These are phyloP conservation scores for Drosophila ambigua DNA, from an alignment of 1,140 invertebrate genomes.

Conservation along the genomic window DNA sequence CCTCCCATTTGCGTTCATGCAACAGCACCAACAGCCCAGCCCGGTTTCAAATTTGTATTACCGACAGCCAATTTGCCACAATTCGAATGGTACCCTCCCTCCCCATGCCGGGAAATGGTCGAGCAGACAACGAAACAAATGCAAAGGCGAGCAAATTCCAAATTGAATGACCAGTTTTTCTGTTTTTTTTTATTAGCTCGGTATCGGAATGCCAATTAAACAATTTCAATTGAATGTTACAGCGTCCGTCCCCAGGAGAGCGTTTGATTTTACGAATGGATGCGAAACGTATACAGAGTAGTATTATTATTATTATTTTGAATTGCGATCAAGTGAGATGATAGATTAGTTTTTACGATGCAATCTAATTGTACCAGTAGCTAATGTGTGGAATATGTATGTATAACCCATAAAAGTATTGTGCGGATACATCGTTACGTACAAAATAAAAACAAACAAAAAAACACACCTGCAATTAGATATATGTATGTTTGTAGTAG, in stretches of 20 bases:
- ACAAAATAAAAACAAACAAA: slow-evolving; percentile 19
- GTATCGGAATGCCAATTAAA: slow-evolving; percentile 43
- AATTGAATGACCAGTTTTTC: slow-evolving; percentile 50
- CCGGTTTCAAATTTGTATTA: slow-evolving; percentile 34
- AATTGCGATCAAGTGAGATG: slow-evolving; percentile 42
- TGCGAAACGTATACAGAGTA: slow-evolving; percentile 58
- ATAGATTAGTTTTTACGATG: slow-evolving; percentile 64
- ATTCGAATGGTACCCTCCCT: slow-evolving; percentile 14
- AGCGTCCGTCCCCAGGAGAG: slow-evolving; percentile 63
- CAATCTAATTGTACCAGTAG: slow-evolving; percentile 75
- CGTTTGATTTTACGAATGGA: slow-evolving; percentile 49
- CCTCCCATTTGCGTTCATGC: slow-evolving; percentile 27
- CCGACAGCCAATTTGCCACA: slow-evolving; percentile 25
- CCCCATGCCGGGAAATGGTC: slow-evolving; percentile 5
- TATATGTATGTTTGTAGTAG: neutral
- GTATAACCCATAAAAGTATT: slow-evolving; percentile 36
- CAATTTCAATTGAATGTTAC: slow-evolving; percentile 47
- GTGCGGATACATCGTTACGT: slow-evolving; percentile 51
- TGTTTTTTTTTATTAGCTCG: slow-evolving; percentile 49
- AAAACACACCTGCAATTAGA: slow-evolving; percentile 37
- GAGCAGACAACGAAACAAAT: slow-evolving; percentile 52
- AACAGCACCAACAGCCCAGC: neutral
- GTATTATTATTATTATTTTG: slow-evolving; percentile 47
- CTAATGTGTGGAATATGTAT: slow-evolving; percentile 49
- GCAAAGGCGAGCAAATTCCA: slow-evolving; percentile 28